Conservation (phyloP, 2,797 vertebrate genomes). For the Epinephelus malabaricus region DNA sequence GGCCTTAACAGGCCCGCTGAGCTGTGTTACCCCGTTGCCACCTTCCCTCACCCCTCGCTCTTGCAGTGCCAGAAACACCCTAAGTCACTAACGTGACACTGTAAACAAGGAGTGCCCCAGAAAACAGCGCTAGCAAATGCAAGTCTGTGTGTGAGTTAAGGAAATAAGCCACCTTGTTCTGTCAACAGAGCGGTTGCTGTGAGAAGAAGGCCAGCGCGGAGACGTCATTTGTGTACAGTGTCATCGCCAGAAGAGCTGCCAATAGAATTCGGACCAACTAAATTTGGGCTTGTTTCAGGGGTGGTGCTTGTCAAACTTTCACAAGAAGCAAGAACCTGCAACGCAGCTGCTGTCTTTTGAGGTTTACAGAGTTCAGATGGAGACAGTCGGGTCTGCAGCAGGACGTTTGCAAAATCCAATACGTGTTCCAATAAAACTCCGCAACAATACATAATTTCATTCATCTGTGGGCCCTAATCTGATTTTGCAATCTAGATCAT, state of each 20-base stretch:
- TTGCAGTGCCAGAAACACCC: slow-evolving; percentile 78
- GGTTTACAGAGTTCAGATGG: slow-evolving; percentile 45
- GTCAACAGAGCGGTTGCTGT: slow-evolving; percentile 73
- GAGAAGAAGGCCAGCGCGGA: slow-evolving; percentile 63
- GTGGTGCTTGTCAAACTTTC: slow-evolving; percentile 71
- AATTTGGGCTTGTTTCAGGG: slow-evolving; percentile 65
- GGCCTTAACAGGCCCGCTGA: slow-evolving; percentile 75
- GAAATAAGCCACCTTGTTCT: slow-evolving; percentile 78
- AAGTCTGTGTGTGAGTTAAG: slow-evolving; percentile 57
- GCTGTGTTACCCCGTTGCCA: slow-evolving; percentile 67
- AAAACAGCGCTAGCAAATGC: slow-evolving; percentile 66
- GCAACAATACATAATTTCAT: slow-evolving; percentile 42
- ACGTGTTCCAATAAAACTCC: slow-evolving; percentile 50
- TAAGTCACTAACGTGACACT: slow-evolving; percentile 71
- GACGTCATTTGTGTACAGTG: slow-evolving; percentile 73
- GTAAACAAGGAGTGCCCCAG: slow-evolving; percentile 79
- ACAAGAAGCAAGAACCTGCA: slow-evolving; percentile 63
- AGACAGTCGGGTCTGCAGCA: slow-evolving; percentile 23
- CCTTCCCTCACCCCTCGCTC: slow-evolving; percentile 64
- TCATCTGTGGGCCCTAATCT: slow-evolving; percentile 48
- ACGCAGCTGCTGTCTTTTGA: slow-evolving; percentile 64
- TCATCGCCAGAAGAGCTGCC: slow-evolving; percentile 67
- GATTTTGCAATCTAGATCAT: slow-evolving; percentile 53
- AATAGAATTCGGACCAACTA: slow-evolving; percentile 62
- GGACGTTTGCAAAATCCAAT: slow-evolving; percentile 38